Evolutionary conservation across 2,797 vertebrate species (phyloP).

Genomic region (Balearica regulorum): DNA sequence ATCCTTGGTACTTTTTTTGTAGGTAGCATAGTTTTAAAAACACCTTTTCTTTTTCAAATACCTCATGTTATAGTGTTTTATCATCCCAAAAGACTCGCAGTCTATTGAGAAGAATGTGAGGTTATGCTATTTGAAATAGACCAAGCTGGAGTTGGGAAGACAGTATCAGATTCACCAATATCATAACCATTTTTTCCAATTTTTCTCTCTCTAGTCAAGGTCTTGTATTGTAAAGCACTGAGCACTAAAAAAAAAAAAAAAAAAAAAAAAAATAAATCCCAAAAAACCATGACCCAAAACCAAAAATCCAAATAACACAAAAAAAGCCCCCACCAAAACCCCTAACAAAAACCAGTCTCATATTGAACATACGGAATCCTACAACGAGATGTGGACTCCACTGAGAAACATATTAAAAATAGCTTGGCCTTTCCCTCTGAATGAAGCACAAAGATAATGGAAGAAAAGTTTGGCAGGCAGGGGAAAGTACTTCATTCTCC

Average conservation of each 20-base stretch:
- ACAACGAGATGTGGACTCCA: background rate
- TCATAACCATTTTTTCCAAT: background rate
- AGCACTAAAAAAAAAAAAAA: background rate
- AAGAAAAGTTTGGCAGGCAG: background rate
- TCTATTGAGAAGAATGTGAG: background rate
- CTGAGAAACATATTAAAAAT: background rate
- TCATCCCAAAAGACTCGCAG: background rate
- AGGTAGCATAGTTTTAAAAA: background rate
- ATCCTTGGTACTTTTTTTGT: background rate
- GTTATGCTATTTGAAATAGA: background rate
- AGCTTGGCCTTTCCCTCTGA: background rate
- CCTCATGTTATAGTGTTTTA: background rate
- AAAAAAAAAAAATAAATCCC: too few relatives aligned
- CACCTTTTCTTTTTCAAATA: background rate
- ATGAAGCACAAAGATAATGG: background rate
- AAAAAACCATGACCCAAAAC: background rate
- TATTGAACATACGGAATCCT: background rate
- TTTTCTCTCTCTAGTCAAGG: background rate
- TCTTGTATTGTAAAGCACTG: background rate
- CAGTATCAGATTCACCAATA: background rate
- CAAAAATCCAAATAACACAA: too few relatives aligned
- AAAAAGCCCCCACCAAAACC: accelerated
- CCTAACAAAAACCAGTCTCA: accelerated
- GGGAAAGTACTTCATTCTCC: background rate
- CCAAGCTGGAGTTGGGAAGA: background rate